A percentile compares a stretch with the other conserved stretches of the same genome.
These are phyloP conservation scores for Aspidiotus rigidus DNA, from an alignment of 2,888 invertebrate genomes.

Conservation along the genomic window DNA sequence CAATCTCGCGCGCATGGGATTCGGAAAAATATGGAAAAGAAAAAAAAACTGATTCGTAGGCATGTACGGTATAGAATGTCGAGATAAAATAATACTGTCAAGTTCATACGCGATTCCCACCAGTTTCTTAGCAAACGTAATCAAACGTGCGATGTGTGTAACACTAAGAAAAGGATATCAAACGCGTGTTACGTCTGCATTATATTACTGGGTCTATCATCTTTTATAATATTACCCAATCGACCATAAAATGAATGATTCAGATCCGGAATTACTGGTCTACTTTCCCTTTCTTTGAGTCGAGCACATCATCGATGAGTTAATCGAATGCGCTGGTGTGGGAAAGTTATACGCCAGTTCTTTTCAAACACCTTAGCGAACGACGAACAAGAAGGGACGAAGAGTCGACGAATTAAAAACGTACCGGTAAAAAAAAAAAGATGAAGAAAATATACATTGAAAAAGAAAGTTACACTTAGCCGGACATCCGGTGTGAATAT, in stretches of 20 bases:
- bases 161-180: slow-evolving; percentile 5
- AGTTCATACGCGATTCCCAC: background rate
- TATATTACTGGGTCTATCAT: slow-evolving; percentile 23
- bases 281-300: slow-evolving; percentile 26
- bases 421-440: slow-evolving; percentile 3
- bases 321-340: slow-evolving; percentile 26
- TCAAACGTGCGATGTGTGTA: background rate
- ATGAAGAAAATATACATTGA: slow-evolving; percentile 6
- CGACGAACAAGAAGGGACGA: background rate
- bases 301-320: slow-evolving; percentile 31
- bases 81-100: too few species aligned
- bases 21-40: too few species aligned
- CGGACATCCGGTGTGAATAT: slow-evolving; percentile 29
- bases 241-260: slow-evolving; percentile 29
- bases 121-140: slow-evolving; percentile 2
- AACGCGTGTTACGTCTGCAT: slow-evolving; percentile 16
- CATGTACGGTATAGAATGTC: too few species aligned
- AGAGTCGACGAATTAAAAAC: background rate
- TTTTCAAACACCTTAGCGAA: background rate
- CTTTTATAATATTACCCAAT: slow-evolving; percentile 31
- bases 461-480: slow-evolving; percentile 27
- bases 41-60: too few species aligned
- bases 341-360: slow-evolving; percentile 3
- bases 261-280: slow-evolving; percentile 27
- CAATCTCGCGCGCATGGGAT: too few species aligned